Evolutionary conservation across 1,140 invertebrate genomes (phyloP), one percentile per base, ranked within the genome.

Genomic region (Atta texana): DNA sequence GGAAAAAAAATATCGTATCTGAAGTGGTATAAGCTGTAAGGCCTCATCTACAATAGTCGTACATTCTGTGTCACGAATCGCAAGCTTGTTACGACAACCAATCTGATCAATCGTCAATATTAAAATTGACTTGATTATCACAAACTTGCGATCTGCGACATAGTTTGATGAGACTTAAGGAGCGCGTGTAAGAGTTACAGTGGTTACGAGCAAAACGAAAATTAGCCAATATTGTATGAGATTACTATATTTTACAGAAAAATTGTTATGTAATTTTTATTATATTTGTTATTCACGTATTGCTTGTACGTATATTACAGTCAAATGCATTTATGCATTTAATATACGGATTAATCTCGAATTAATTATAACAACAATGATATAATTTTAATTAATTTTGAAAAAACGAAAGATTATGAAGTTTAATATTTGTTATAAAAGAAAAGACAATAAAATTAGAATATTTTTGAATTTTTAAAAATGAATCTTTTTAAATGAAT

Each of bases 1-100:
- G 2, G 14, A 74, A 75, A 84, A 64, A 78, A 84, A 84, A 24
- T 74, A 39, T 63, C 14, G 12, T 63, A 84, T 39, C 39, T 84
- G 80, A 72, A 59, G 78, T 68, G 39, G 55, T 39, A 61, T 74
- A 55, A 63, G 39, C 69, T 31, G 53, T 61, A 21, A 44, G 8
- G 10, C 39, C 39, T 44, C 10, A 10, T 44, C 39, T 10, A 44
- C 39, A 44, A 44, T 44, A 44, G 39, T 44, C 10, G 8, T 10
- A 10, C 39, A 12, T 3, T 44, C 8, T 44, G 8, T 44, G 39
- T 44, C 7, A 8, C 8, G 8, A 2, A 1, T 12, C 39, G 39
- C 8, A 44, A 44, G 10, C 39, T 44, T 44, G 39, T 44, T 44
- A 3, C 0, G 39, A 39, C 39, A 44, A 10, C 0, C 39, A 44